A percentile compares a stretch with the other conserved stretches of the same genome.
These are phyloP conservation scores for Lasioglossum vierecki DNA, from an alignment of 2,888 invertebrate species.

Conservation along the genomic window DNA sequence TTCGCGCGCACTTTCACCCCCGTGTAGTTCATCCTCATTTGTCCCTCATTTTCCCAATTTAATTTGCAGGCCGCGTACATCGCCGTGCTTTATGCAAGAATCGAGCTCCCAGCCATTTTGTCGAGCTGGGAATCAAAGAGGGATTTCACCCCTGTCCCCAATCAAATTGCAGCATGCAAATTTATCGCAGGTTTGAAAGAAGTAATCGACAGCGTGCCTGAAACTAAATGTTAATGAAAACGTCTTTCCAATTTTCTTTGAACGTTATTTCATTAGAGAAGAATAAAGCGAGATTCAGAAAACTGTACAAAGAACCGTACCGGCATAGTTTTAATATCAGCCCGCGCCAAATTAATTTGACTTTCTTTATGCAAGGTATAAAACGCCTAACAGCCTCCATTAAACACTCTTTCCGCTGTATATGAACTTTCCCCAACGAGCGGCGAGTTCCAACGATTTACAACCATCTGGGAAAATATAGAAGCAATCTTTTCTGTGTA, in stretches of 20 bases:
- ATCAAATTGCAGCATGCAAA: neutral
- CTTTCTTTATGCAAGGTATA: neutral
- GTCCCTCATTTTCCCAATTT: constrained; percentile 3
- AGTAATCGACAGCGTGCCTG: neutral
- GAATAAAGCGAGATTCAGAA: neutral
- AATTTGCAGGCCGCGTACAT: neutral
- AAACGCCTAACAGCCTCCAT: neutral
- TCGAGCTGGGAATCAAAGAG: neutral
- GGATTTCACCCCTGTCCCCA: neutral
- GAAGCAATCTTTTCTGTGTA: neutral
- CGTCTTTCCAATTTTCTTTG: neutral
- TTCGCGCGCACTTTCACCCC: neutral
- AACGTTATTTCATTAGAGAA: neutral
- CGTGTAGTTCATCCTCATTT: neutral
- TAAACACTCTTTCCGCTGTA: neutral
- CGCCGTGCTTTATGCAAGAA: neutral
- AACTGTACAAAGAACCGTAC: neutral
- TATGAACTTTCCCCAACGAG: neutral
- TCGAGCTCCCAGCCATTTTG: neutral
- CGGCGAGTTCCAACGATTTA: neutral
- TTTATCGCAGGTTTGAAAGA: neutral
- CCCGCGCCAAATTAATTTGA: neutral
- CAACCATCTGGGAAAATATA: neutral
- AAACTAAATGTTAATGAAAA: neutral
- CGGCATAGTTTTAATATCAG: neutral